A percentile compares a stretch with the other conserved stretches of the same genome.
Evolutionary conservation across 2,888 invertebrate genomes (phyloP).

Genomic region (Odontocolon sp.): DNA sequence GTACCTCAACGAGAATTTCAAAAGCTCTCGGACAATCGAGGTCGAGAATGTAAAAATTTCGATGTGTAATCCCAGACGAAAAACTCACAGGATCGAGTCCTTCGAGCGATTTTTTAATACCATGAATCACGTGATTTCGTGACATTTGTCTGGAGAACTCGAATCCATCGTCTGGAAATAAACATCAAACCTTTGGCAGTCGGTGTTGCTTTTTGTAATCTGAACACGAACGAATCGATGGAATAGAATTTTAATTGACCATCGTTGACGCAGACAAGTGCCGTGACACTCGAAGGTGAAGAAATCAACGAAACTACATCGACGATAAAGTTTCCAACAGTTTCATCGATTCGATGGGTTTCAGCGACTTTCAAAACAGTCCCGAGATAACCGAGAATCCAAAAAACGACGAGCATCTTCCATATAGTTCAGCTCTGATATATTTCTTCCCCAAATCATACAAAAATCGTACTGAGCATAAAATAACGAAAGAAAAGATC

Average conservation of each 20-base stretch:
- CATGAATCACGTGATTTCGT: constrained; percentile 56
- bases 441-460: neutral
- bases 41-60: constrained; percentile 67
- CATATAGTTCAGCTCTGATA: neutral
- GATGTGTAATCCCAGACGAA: constrained; percentile 54
- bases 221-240: neutral
- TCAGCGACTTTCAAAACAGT: constrained; percentile 7
- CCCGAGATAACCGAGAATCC: constrained; percentile 7
- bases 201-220: neutral
- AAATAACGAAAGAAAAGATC: neutral
- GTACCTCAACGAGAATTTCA: constrained; percentile 67
- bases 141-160: constrained; percentile 68
- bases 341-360: constrained; percentile 54
- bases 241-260: constrained; percentile 54
- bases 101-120: constrained; percentile 54
- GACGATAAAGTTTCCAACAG: constrained; percentile 59
- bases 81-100: constrained; percentile 52
- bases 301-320: constrained; percentile 62
- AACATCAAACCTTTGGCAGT: constrained; percentile 21
- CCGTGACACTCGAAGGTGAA: constrained; percentile 64
- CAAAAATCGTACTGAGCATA: constrained; percentile 16
- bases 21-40: constrained; percentile 68
- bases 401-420: constrained; percentile 11
- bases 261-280: constrained; percentile 64
- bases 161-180: constrained; percentile 64